A percentile compares a stretch with the other conserved stretches of the same genome.
phyloP scores from a whole-genome alignment of 2,797 vertebrate genomes.

The Acanthurus leucopareius region DNA sequence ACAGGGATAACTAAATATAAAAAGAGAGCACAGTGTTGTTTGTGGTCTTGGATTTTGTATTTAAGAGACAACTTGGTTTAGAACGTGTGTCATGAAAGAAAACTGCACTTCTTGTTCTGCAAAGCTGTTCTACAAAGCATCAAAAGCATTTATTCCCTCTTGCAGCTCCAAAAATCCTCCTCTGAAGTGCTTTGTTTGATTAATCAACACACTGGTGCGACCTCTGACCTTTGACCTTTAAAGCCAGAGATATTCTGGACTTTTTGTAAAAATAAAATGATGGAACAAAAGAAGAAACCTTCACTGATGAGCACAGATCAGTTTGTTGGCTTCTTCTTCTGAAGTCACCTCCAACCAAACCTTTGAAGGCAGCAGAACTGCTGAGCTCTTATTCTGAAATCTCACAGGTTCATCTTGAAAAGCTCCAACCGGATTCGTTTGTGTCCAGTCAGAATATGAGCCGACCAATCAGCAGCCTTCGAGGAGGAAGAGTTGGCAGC shows the following conservation, averaged over 20 bases:
- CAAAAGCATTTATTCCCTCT: background rate
- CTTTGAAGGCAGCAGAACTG: too few species aligned
- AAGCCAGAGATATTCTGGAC: background rate
- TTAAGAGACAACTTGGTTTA: slow-evolving; percentile 9
- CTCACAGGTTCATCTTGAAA: too few species aligned
- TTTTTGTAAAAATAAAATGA: slow-evolving; percentile 44
- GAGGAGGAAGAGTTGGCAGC: too few species aligned
- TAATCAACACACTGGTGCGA: background rate
- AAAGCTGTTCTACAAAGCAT: background rate
- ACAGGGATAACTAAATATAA: slow-evolving; percentile 29
- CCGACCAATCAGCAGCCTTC: too few species aligned
- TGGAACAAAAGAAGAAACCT: slow-evolving; percentile 59
- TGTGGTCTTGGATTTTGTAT: slow-evolving; percentile 2
- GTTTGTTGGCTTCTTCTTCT: slow-evolving; percentile 28
- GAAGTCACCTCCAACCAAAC: slow-evolving; percentile 1
- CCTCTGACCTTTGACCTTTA: slow-evolving; percentile 3
- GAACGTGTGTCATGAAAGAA: background rate
- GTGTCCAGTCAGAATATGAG: too few species aligned
- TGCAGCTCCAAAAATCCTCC: background rate
- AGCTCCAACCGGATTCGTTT: too few species aligned
- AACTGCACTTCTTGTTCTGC: slow-evolving; percentile 7
- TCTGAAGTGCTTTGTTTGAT: background rate
- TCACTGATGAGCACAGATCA: slow-evolving; percentile 22
- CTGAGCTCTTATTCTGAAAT: too few species aligned
- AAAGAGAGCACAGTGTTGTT: background rate